These are phyloP conservation scores for Melinopterus prodromus DNA, from an alignment of 2,888 invertebrate genomes.

Conservation along the genomic window DNA sequence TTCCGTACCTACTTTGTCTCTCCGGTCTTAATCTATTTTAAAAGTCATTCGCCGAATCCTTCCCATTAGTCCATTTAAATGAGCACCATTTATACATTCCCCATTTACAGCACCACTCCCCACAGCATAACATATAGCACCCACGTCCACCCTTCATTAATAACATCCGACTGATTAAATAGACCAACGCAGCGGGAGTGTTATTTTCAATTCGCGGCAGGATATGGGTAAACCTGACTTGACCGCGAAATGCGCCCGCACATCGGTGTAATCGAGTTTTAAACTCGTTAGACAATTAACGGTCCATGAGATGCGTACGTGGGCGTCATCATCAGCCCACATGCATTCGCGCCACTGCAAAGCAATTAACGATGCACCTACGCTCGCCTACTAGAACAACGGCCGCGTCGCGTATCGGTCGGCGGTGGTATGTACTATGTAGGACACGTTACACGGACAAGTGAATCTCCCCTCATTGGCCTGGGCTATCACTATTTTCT, in stretches of 20 bases:
- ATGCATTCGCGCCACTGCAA: constrained; percentile 35
- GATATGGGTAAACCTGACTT: background rate
- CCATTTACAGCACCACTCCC: background rate
- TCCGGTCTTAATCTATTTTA: background rate
- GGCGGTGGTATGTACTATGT: constrained; percentile 20
- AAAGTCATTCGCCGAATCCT: background rate
- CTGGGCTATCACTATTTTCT: constrained; percentile 48
- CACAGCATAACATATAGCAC: background rate
- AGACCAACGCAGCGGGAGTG: constrained; percentile 4
- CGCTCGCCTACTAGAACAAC: constrained; percentile 29
- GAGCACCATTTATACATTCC: background rate
- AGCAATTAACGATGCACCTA: constrained; percentile 40
- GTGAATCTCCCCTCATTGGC: constrained; percentile 44
- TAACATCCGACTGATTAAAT: constrained; percentile 4
- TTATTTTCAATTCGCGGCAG: background rate
- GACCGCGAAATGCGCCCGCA: background rate
- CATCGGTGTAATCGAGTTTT: background rate
- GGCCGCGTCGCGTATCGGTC: background rate
- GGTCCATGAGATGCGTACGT: constrained; percentile 26
- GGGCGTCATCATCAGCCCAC: constrained; percentile 29
- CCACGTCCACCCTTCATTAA: background rate
- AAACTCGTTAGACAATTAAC: constrained; percentile 29
- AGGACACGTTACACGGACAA: constrained; percentile 44
- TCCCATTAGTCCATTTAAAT: background rate
- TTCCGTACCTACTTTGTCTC: background rate